Conservation (phyloP, 2,113 vertebrate genomes). For the Ovis aries region DNA sequence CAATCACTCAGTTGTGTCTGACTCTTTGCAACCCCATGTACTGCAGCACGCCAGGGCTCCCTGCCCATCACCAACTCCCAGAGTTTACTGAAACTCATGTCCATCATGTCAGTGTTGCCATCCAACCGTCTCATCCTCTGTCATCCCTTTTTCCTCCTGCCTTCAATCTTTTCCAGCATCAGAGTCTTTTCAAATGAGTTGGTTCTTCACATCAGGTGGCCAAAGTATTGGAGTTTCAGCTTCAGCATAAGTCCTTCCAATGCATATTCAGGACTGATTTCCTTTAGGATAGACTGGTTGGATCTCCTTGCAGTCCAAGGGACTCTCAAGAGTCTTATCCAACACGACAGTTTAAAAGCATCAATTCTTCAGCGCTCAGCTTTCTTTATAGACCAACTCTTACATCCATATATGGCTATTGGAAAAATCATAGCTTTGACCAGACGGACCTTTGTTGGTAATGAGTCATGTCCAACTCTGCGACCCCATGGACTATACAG, state of each 20-base stretch:
- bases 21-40: background rate
- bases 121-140: background rate
- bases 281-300: background rate
- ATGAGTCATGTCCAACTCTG: background rate
- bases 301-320: background rate
- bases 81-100: background rate
- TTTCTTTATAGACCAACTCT: background rate
- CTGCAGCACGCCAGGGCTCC: background rate
- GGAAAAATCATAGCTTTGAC: background rate
- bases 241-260: background rate
- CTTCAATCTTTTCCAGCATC: background rate
- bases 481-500: background rate
- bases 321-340: background rate
- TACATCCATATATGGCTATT: background rate
- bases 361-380: fast-evolving
- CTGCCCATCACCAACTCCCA: background rate
- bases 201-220: background rate
- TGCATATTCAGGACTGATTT: background rate
- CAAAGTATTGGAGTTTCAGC: background rate
- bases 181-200: background rate
- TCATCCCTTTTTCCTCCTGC: fast-evolving
- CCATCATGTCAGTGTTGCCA: background rate
- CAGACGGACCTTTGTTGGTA: background rate
- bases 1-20: fast-evolving
- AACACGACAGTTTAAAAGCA: background rate